Conservation (phyloP, 2,888 invertebrate species). For the Congeria kusceri region DNA sequence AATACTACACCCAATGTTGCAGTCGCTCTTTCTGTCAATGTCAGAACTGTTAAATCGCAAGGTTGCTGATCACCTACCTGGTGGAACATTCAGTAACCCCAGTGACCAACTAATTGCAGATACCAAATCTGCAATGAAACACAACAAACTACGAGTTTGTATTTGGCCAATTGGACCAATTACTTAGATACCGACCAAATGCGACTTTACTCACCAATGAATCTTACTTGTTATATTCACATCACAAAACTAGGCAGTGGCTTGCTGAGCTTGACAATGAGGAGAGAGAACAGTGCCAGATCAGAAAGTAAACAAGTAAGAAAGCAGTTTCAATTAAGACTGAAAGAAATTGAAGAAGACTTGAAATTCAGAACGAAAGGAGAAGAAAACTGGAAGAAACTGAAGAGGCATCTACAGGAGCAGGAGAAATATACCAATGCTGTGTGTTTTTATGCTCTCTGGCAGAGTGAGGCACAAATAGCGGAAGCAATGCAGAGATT, state of each 20-base stretch:
- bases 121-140: too few species aligned
- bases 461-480: slow-evolving; percentile 55
- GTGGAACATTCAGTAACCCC: slow-evolving; percentile 36
- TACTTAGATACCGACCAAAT: too few species aligned
- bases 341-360: slow-evolving; percentile 45
- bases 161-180: slow-evolving; percentile 51
- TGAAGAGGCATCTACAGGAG: slow-evolving; percentile 29
- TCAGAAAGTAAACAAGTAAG: slow-evolving; percentile 36
- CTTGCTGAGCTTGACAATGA: slow-evolving; percentile 9
- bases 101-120: slow-evolving; percentile 11
- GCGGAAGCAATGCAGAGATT: slow-evolving; percentile 41
- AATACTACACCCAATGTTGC: slow-evolving; percentile 23
- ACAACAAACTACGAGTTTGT: slow-evolving; percentile 57
- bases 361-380: too few species aligned
- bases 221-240: too few species aligned
- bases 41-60: slow-evolving; percentile 36
- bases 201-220: too few species aligned
- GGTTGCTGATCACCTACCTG: slow-evolving; percentile 43
- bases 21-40: slow-evolving; percentile 22
- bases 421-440: slow-evolving; percentile 48
- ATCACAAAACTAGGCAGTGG: too few species aligned
- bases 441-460: slow-evolving; percentile 59
- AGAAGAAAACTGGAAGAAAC: too few species aligned
- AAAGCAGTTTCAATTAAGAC: slow-evolving; percentile 32
- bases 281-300: slow-evolving; percentile 36